Evolutionary conservation across 2,797 vertebrate genomes (phyloP).

Genomic region (Gouania willdenowi): DNA sequence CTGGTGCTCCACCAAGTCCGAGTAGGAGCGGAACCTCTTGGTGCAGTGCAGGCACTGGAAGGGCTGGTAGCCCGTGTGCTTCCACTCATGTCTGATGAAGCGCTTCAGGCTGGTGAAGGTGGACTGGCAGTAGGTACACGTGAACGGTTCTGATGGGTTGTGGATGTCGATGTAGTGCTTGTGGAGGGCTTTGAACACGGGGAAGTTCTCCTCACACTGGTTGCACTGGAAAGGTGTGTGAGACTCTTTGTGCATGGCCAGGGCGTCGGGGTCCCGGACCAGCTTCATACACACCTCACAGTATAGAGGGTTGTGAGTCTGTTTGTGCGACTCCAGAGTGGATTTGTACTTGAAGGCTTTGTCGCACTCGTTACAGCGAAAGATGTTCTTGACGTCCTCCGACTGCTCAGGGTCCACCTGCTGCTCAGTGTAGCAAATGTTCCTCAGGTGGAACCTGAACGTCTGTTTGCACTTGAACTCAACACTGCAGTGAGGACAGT

Average conservation of each 20-base stretch:
- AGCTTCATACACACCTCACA: slow-evolving; percentile 70
- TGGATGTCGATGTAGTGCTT: slow-evolving; percentile 70
- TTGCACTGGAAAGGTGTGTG: slow-evolving; percentile 72
- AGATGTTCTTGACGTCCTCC: slow-evolving; percentile 57
- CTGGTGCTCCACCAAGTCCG: slow-evolving; percentile 66
- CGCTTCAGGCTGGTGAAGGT: slow-evolving; percentile 62
- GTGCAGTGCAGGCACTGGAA: slow-evolving; percentile 64
- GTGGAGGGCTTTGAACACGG: slow-evolving; percentile 66
- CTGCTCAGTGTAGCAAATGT: slow-evolving; percentile 69
- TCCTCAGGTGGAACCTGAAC: slow-evolving; percentile 62
- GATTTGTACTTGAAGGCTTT: slow-evolving; percentile 71
- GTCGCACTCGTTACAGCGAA: slow-evolving; percentile 62
- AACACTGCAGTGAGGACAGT: slow-evolving; percentile 64
- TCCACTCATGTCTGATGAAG: slow-evolving; percentile 72
- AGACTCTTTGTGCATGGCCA: slow-evolving; percentile 68
- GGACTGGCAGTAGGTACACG: slow-evolving; percentile 59
- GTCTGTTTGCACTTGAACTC: slow-evolving; percentile 73
- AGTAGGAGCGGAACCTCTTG: slow-evolving; percentile 67
- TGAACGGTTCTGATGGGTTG: slow-evolving; percentile 58
- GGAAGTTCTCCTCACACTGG: slow-evolving; percentile 65
- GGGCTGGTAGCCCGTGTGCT: slow-evolving; percentile 67
- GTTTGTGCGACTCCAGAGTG: slow-evolving; percentile 67
- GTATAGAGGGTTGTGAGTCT: slow-evolving; percentile 71
- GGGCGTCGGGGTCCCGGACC: slow-evolving; percentile 56
- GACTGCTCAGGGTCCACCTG: slow-evolving; percentile 66